These are phyloP conservation scores for Drosophila paulistorum DNA, from an alignment of 1,140 invertebrate species.

Conservation along the genomic window DNA sequence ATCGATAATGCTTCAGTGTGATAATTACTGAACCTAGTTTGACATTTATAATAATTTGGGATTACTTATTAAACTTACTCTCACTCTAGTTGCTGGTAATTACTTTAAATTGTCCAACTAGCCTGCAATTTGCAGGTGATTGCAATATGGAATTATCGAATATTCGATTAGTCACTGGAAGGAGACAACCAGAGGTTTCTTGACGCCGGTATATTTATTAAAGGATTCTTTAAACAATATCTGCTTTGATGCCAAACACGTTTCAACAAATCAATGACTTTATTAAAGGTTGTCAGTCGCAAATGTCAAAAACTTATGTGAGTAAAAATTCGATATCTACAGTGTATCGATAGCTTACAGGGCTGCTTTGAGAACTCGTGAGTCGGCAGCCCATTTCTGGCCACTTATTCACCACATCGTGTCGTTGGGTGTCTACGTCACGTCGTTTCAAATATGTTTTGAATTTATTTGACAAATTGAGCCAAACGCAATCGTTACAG, in stretches of 20 bases:
- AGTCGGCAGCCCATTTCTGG: constrained; percentile 20
- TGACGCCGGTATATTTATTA: constrained; percentile 28
- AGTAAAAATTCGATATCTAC: background rate
- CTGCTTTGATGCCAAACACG: background rate
- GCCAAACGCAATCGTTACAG: constrained; percentile 51
- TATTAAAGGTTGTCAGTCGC: background rate
- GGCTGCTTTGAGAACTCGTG: constrained; percentile 14
- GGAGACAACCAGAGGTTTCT: constrained; percentile 32
- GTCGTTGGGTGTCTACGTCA: constrained; percentile 67
- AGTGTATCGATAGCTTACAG: background rate
- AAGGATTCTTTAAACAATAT: background rate
- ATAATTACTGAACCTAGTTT: background rate
- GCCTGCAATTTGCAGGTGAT: background rate
- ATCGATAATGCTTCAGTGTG: constrained; percentile 32
- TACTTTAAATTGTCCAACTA: background rate
- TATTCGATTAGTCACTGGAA: constrained; percentile 23
- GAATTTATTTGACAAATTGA: constrained; percentile 47
- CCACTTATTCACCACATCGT: constrained; percentile 47
- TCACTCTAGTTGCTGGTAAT: background rate
- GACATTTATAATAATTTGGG: background rate
- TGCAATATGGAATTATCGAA: background rate
- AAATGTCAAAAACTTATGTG: background rate
- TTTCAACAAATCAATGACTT: background rate
- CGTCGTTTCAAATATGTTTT: constrained; percentile 67
- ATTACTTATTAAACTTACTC: background rate